Evolutionary conservation across 2,797 vertebrate species (phyloP), one percentile per base, ranked within the genome.

Genomic region (Propithecus deckenii): DNA sequence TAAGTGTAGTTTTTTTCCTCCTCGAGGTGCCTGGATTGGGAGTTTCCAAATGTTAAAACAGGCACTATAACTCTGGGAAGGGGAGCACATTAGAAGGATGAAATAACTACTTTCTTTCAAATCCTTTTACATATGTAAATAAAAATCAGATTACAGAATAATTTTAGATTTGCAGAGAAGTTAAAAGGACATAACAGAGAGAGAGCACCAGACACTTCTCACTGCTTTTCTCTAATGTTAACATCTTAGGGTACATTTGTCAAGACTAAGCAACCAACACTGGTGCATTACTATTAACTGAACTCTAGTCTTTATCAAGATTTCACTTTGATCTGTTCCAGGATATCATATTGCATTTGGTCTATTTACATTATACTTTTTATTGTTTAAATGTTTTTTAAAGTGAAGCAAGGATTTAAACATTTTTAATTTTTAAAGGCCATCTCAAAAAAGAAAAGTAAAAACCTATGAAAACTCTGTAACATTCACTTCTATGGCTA

Each of bases 111-210:
- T 91, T 95, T 89, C 20, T 95, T 74, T 78, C 0, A 57, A 90
- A 95, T 85, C 55, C 8, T 86, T 63, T 94, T 80, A 87, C 28
- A 80, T 30, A 80, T 0, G 22, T 63, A 69, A 41, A 87, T 89
- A 89, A 81, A 83, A 95, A 74, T 55, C 38, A 83, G 7, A 18
- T 59, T 93, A 81, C 59, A 65, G 17, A 93, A 28, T 50, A 92
- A 84, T 84, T 93, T 87, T 57, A 86, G 57, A 86, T 90, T 89
- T 89, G 65, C 55, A 89, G 46, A 84, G 67, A 81, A 84, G 32
- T 74, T 48, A 96, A 67, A 80, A 57, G 18, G 25, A 69, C 81
- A 76, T 52, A 76, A 52, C 52, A 59, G 30, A 65, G 0, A 38
- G 52, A 57, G 10, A 61, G 41, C 69, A 32, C 17, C 2, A 85